Conservation (phyloP, 2,797 vertebrate genomes). For the Chromis chromis region DNA sequence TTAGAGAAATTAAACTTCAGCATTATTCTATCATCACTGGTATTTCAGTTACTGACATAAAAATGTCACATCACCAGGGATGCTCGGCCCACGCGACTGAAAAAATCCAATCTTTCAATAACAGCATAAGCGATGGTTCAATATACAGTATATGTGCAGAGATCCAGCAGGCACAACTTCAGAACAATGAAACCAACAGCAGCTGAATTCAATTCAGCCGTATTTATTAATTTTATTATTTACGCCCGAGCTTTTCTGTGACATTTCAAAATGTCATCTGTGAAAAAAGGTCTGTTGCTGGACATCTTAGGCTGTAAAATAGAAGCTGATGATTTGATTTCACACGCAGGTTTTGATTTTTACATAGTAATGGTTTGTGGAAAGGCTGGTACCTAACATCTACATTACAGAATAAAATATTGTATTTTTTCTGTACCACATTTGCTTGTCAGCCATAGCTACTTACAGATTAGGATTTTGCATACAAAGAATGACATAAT, state of each 20-base stretch:
- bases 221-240: background rate
- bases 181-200: background rate
- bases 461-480: too few species aligned
- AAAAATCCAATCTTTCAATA: background rate
- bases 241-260: background rate
- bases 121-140: background rate
- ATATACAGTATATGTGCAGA: background rate
- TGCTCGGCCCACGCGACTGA: too few species aligned
- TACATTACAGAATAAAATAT: background rate
- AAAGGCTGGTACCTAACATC: background rate
- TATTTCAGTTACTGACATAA: too few species aligned
- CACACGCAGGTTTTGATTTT: background rate
- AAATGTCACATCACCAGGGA: too few species aligned
- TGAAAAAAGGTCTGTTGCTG: background rate
- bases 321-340: background rate
- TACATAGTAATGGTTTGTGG: background rate
- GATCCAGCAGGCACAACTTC: background rate
- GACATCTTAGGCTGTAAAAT: background rate
- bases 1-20: too few species aligned
- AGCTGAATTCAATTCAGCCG: background rate
- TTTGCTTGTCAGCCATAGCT: too few species aligned
- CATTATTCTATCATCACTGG: too few species aligned
- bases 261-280: constrained; percentile 3
- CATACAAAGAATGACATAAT: too few species aligned
- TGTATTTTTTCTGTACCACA: background rate